A percentile compares a stretch with the other conserved stretches of the same genome.
These are phyloP conservation scores for Microplitis deprimator DNA, from an alignment of 2,888 invertebrate genomes.

Conservation along the genomic window DNA sequence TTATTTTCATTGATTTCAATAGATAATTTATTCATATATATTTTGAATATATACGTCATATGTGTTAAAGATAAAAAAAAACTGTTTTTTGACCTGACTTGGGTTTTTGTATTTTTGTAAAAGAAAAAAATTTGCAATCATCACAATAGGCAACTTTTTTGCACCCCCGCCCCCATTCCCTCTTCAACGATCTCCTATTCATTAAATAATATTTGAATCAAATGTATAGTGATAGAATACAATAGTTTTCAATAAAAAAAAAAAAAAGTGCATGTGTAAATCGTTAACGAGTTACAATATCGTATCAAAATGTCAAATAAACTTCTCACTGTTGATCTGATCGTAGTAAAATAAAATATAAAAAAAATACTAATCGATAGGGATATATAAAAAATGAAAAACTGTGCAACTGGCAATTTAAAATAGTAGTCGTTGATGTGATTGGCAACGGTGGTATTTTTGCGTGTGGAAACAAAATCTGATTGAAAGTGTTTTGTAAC, in stretches of 20 bases:
- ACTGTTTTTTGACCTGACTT: too few species aligned
- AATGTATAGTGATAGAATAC: background rate
- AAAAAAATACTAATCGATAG: background rate
- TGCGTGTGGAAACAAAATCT: background rate
- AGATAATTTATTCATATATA: too few species aligned
- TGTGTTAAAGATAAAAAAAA: too few species aligned
- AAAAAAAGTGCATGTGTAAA: background rate
- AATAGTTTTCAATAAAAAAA: background rate
- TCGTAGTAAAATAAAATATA: background rate
- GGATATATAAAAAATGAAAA: background rate
- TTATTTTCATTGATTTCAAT: too few species aligned
- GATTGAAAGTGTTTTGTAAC: constrained; percentile 4
- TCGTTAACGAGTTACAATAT: background rate
- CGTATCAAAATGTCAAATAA: background rate
- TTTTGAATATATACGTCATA: too few species aligned
- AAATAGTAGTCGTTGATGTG: background rate
- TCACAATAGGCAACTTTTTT: too few species aligned
- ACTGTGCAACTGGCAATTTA: background rate
- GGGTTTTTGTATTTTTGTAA: too few species aligned
- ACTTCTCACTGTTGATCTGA: background rate
- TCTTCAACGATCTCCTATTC: too few species aligned
- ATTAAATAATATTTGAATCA: background rate
- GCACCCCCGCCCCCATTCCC: too few species aligned
- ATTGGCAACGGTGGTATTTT: constrained; percentile 12
- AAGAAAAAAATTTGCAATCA: too few species aligned